A percentile compares a stretch with the other conserved stretches of the same genome.
phyloP scores from a whole-genome alignment of 2,113 vertebrate species.

The Scomber colias region DNA sequence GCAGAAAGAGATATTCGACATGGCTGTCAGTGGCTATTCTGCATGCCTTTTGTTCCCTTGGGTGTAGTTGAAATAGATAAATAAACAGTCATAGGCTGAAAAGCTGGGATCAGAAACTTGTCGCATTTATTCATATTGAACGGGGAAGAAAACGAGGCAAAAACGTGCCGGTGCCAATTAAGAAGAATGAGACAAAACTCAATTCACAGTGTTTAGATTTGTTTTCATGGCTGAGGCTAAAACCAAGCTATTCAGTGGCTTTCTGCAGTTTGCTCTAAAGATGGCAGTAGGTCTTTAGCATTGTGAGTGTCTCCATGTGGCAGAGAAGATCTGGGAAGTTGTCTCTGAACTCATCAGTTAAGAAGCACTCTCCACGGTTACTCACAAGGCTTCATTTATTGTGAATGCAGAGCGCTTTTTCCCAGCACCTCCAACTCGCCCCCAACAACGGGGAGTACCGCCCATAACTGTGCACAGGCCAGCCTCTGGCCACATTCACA shows the following conservation, averaged over 20 bases:
- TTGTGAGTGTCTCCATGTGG: conserved; percentile 65
- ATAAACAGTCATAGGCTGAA: conserved; percentile 85
- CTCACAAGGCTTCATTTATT: conserved; percentile 70
- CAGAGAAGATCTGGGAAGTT: conserved; percentile 74
- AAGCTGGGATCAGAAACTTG: conserved; percentile 84
- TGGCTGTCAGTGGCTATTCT: conserved; percentile 94
- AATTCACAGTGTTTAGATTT: conserved; percentile 79
- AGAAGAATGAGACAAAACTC: conserved; percentile 78
- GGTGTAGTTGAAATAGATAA: conserved; percentile 87
- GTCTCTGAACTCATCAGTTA: conserved; percentile 77
- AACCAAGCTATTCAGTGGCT: conserved; percentile 77
- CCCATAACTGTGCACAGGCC: conserved; percentile 64
- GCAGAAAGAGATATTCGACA: conserved; percentile 99
- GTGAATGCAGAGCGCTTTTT: conserved; percentile 74
- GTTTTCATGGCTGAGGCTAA: conserved; percentile 75
- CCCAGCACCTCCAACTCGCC: conserved; percentile 75
- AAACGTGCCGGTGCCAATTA: conserved; percentile 81
- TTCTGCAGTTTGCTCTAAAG: conserved; percentile 67
- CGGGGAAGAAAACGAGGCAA: conserved; percentile 72
- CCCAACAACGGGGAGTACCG: conserved; percentile 73
- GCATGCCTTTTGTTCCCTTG: conserved; percentile 85
- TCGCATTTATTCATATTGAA: conserved; percentile 82
- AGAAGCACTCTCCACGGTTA: conserved; percentile 69
- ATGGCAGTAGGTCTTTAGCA: conserved; percentile 71
- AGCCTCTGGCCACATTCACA: conserved; percentile 63